Evolutionary conservation across 2,797 vertebrate genomes (phyloP).

Genomic region (Enteromius afrohamiltoni): DNA sequence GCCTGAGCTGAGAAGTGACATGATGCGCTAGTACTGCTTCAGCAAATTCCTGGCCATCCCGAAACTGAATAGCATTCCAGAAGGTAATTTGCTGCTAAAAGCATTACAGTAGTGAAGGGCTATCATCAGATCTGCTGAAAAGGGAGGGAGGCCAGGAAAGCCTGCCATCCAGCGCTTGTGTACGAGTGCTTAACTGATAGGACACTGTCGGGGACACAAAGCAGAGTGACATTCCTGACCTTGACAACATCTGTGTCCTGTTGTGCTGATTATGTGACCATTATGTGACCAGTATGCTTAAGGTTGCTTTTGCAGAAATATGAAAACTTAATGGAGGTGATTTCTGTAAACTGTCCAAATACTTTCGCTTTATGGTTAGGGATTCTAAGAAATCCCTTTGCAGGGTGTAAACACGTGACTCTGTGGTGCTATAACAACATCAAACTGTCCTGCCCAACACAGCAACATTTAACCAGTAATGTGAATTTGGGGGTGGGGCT

Average conservation of each 20-base stretch:
- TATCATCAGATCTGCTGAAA: constrained; percentile 34
- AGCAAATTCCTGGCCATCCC: constrained; percentile 66
- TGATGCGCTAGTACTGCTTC: constrained; percentile 62
- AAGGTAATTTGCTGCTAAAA: constrained; percentile 47
- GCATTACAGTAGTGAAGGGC: constrained; percentile 29
- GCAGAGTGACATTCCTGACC: constrained; percentile 24
- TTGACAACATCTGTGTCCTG: neutral
- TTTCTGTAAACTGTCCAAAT: neutral
- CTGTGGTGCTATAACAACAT: constrained; percentile 6
- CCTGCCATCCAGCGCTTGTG: constrained; percentile 16
- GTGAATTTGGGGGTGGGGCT: neutral
- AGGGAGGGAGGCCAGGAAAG: constrained; percentile 27
- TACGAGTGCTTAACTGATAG: constrained; percentile 5
- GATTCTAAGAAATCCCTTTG: neutral
- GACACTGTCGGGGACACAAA: constrained; percentile 28
- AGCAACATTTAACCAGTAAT: neutral
- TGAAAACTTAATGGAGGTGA: neutral
- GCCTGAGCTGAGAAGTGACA: constrained; percentile 67
- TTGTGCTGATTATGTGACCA: constrained; percentile 2
- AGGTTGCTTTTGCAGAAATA: neutral
- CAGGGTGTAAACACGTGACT: neutral
- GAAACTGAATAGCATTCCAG: constrained; percentile 55
- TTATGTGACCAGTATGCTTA: neutral
- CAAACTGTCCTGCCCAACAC: too few relatives aligned
- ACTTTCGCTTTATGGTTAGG: constrained; percentile 2